Evolutionary conservation across 2,113 vertebrate genomes (phyloP).

Genomic region (Lepisosteus osseus): DNA sequence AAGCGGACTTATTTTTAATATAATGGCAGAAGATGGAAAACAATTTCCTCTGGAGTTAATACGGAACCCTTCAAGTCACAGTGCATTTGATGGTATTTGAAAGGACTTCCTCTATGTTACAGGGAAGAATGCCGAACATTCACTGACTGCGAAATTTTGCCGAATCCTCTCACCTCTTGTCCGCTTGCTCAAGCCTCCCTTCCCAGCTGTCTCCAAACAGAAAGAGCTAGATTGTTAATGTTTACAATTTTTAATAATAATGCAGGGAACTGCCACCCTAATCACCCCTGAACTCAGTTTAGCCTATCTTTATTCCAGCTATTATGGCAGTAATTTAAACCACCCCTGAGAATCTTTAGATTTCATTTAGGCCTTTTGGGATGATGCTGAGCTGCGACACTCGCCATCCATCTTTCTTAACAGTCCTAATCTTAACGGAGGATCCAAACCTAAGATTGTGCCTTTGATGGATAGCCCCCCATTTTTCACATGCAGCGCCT

Average conservation of each 20-base stretch:
- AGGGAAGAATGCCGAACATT: not conserved
- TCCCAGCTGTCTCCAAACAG: not conserved
- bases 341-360: slow-evolving; percentile 75
- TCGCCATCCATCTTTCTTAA: slow-evolving; percentile 89
- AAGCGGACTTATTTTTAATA: no score
- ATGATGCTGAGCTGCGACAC: slow-evolving; percentile 71
- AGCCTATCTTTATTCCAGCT: slow-evolving; percentile 40
- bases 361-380: slow-evolving; percentile 78
- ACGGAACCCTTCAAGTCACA: no score
- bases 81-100: no score
- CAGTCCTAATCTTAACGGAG: slow-evolving; percentile 84
- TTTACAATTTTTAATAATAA: slow-evolving; percentile 52
- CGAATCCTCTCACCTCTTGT: not conserved
- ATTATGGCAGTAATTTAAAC: slow-evolving; percentile 75
- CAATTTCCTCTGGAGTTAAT: no score
- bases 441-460: slow-evolving; percentile 74
- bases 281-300: slow-evolving; percentile 40
- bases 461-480: slow-evolving; percentile 78
- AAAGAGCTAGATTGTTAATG: slow-evolving; percentile 33
- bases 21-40: no score
- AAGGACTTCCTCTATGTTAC: no score
- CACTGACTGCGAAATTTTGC: no score
- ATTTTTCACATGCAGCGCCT: slow-evolving; percentile 42
- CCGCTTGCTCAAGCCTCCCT: not conserved
- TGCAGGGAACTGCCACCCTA: slow-evolving; percentile 44